Base-by-base conservation (phyloP, 2,113 vertebrate genomes). In the Bubo scandiacus region DNA sequence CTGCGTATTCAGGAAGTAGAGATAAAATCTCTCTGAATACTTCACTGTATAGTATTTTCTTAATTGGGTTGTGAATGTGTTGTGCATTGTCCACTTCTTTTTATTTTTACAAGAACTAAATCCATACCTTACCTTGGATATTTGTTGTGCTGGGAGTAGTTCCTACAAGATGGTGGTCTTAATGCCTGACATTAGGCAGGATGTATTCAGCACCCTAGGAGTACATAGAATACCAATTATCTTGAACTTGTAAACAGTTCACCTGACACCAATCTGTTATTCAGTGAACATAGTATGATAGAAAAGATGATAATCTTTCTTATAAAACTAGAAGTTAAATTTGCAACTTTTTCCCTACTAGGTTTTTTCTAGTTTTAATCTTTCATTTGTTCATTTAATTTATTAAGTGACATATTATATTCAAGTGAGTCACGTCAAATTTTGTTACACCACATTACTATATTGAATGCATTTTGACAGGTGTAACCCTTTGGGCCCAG, bases 391-490 rank as follows among this genome's bases (percentile, higher is more conserved):
- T 92, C 36, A 63, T 90, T 90, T 81, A 78, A 81, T 75, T 93
- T 94, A 52, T 29, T 54, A 84, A 73, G 34, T 80, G 73, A 51
- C 40, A 77, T 58, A 61, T 38, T 57, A 17, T 81, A 73, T 71
- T 66, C 81, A 91, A 92, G 57, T 1, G 2, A 94, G 71, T 90
- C 79, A 62, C 79, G 78, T 72, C 51, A 67, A 68, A 63, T 21
- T 96, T 86, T 92, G 25, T 72, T 86, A 83, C 18, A 72, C 84
- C 67, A 94, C 55, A 57, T 79, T 88, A 75, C 11, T 68, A 42
- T 6, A 90, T 43, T 61, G 93, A 96, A 95, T 95, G 42, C 6
- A 75, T 90, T 94, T 86, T 92, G 94, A 57, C 92, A 91, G 75
- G 36, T 90, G 15, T 67, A 92, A 90, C 45, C 75, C 85, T 86